phyloP scores from a whole-genome alignment of 2,113 vertebrate genomes.

The Corythaixoides concolor region DNA sequence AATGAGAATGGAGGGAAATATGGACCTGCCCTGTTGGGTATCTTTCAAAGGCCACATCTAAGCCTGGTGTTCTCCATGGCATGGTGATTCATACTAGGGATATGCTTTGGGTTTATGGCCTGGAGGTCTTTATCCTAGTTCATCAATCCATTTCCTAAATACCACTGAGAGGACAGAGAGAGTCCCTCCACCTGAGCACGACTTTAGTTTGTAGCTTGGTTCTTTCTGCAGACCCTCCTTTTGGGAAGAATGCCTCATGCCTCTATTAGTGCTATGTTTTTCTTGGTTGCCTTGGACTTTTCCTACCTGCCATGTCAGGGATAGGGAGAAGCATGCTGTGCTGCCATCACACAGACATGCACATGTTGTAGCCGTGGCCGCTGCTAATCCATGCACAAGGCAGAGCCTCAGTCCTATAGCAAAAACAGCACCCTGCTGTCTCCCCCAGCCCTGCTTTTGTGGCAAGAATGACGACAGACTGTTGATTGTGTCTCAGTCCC shows the following conservation, averaged over 20 bases:
- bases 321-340: rapidly evolving
- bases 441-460: not conserved
- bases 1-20: not conserved
- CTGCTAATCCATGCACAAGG: not conserved
- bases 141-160: not conserved
- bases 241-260: rapidly evolving
- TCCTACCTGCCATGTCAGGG: rapidly evolving
- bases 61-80: not conserved
- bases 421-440: not conserved
- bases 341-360: rapidly evolving
- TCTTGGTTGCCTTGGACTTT: not conserved
- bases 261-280: not conserved
- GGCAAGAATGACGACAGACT: not conserved
- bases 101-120: not conserved
- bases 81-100: not conserved
- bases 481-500: not conserved
- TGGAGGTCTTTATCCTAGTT: not conserved
- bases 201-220: not conserved
- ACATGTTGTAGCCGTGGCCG: rapidly evolving
- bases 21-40: not conserved
- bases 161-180: not conserved
- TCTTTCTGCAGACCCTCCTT: not conserved
- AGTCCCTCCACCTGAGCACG: rapidly evolving
- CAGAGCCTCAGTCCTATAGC: not conserved
- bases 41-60: not conserved